Evolutionary conservation across 2,797 vertebrate species (phyloP).

Genomic region (Ctenopoma multispine): DNA sequence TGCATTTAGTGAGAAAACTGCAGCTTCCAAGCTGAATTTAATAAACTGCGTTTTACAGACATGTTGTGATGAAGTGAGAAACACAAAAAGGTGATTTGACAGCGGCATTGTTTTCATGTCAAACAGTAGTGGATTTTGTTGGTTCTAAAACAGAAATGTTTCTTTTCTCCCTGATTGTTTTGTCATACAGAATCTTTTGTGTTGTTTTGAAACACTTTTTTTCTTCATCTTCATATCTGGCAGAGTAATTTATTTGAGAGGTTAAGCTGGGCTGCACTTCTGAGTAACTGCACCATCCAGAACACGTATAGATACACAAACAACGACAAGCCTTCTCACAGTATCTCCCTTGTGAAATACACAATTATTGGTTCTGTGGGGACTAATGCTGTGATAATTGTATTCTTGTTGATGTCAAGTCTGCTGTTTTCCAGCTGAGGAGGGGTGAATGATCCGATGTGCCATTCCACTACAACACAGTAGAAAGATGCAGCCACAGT

Average conservation of each 20-base stretch:
- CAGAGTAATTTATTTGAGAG: conserved; percentile 44
- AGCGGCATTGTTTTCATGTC: conserved; percentile 1
- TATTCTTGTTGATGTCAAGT: neutral
- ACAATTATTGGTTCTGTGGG: conserved; percentile 32
- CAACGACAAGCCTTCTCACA: too few relatives aligned
- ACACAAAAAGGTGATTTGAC: neutral
- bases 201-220: conserved; percentile 7
- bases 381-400: neutral
- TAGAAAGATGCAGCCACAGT: too few relatives aligned
- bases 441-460: too few relatives aligned
- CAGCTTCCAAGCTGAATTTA: neutral
- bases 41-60: neutral
- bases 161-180: conserved; percentile 12
- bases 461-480: too few relatives aligned
- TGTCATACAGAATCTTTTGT: conserved; percentile 12
- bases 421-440: neutral
- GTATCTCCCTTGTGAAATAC: too few relatives aligned
- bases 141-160: neutral
- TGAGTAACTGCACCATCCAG: too few relatives aligned
- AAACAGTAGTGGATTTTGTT: neutral
- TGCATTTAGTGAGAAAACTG: neutral
- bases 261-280: too few relatives aligned
- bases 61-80: too few relatives aligned
- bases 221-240: conserved; percentile 12
- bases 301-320: conserved; percentile 1